Evolutionary conservation across 2,888 invertebrate species (phyloP), one percentile per base, ranked within the genome.

Genomic region (Caenorhabditis sp.): DNA sequence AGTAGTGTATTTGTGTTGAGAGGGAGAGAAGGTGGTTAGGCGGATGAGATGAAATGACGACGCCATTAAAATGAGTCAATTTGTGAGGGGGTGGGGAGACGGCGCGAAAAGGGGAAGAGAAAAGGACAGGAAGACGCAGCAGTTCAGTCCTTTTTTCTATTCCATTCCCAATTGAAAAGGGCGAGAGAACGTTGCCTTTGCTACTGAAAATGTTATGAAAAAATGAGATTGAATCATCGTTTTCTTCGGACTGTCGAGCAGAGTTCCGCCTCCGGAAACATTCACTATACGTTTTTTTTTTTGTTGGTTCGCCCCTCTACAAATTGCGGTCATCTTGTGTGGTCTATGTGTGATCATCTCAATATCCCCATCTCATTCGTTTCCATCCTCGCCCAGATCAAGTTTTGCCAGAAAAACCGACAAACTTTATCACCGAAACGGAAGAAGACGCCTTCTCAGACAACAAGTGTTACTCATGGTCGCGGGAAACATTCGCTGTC

Each of bases 61-160:
- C 55, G 59, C 70, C 53, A 70, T 71, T 71, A 61, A 55, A 62
- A 46, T 46, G 71, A 71, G 62, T 71, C 61, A 48, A 62, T 71
- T 56, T 72, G 63, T 55, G 58, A 59, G 26, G 27, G 58, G 26
- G 30, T 5, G 13, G 35, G 15, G n/a, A 32, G 53, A 45, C n/a
- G 32, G 45, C 46, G 26, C 26, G 41, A 41, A 59, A 50, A 59
- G 41, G 46, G 50, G 37, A 37, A 50, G 39, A 41, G 50, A 46
- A 55, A 61, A 13, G 7, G 20, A 15, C n/a, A 13, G 26, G 11
- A 27, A 41, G 20, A 17, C 17, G 15, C 20, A 22, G 22, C 24
- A 37, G 24, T 35, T 17, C 35, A 4, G 20, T 45, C 32, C 30
- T 20, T 46, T 46, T 30, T 30, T 30, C 30, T 30, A 30, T 30